Evolutionary conservation across 2,797 vertebrate genomes (phyloP).

Genomic region (Acropternis orthonyx): DNA sequence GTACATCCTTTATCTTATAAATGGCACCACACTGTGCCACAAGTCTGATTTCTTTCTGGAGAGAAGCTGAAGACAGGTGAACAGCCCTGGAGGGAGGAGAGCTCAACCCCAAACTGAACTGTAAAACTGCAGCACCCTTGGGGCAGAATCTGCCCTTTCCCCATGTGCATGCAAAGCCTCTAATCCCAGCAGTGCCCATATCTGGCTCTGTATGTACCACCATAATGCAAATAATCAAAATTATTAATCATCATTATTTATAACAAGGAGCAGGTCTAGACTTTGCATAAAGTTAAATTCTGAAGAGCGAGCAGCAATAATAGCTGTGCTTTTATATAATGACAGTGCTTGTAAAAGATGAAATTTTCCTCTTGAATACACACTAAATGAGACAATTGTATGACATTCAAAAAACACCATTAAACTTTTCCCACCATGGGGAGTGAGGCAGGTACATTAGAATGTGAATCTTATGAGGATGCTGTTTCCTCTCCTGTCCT

Average conservation of each 20-base stretch:
- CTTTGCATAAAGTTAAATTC: neutral
- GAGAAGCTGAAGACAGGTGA: neutral
- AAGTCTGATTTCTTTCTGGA: neutral
- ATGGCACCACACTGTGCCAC: neutral
- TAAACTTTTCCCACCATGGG: neutral
- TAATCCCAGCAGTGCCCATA: neutral
- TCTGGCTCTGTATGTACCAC: neutral
- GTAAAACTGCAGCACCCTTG: neutral
- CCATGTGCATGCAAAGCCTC: neutral
- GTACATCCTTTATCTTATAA: neutral
- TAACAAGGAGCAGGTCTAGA: neutral
- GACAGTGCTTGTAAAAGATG: neutral
- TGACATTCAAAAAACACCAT: neutral
- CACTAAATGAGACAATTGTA: neutral
- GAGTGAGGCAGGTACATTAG: neutral
- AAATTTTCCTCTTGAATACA: conserved; percentile 25
- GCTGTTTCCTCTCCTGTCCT: neutral
- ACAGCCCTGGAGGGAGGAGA: neutral
- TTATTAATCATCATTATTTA: neutral
- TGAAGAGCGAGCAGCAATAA: neutral
- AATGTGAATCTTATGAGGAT: neutral
- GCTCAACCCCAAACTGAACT: neutral
- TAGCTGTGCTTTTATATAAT: neutral
- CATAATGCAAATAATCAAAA: neutral
- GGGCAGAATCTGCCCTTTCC: neutral